Evolutionary conservation across 2,888 invertebrate species (phyloP), one percentile per base, ranked within the genome.

Genomic region (Agrochola macilenta): DNA sequence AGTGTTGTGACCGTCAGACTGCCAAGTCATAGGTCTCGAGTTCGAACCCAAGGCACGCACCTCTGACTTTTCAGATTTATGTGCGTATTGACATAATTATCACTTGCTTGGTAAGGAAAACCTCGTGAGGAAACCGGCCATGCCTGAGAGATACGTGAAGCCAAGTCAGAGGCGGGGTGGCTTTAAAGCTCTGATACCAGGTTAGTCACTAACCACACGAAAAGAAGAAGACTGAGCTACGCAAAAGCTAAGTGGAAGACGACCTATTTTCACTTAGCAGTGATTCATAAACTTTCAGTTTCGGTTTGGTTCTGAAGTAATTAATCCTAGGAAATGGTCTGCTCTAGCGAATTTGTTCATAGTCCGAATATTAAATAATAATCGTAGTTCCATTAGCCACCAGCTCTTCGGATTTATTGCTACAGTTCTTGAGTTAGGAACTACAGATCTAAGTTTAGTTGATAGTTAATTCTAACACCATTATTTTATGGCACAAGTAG

Each of bases 281-380:
- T 49, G 49, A 26, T 26, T 4, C 9, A 35, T 70, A 35, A 14
- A 73, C 20, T 35, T 73, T 49, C 39, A 35, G 35, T 69, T 46
- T 70, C 20, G 9, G 23, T 46, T 63, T 30, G 57, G 2, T 70
- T 43, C 35, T 30, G 17, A 26, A 65, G 76, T 65, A 66, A 66
- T 76, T 11, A 66, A 66, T 77, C 20, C 14, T 52, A 78, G 66
- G n/a, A 35, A 78, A 52, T 26, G 52, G 63, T 39, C 57, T n/a
- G 49, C n/a, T 77, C 20, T 54, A 14, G 26, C 23, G 7, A 35
- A 30, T 54, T 68, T 54, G 17, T 46, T 68, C 30, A 9, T 35
- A 23, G 26, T 61, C 43, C 68, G 17, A 69, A 69, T 78, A 57
- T 12, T 78, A 63, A 0, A 39, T 79, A 54, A 35, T 35, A 9